Conservation (phyloP, 2,888 invertebrate genomes). For the Drosophila seclusa region DNA sequence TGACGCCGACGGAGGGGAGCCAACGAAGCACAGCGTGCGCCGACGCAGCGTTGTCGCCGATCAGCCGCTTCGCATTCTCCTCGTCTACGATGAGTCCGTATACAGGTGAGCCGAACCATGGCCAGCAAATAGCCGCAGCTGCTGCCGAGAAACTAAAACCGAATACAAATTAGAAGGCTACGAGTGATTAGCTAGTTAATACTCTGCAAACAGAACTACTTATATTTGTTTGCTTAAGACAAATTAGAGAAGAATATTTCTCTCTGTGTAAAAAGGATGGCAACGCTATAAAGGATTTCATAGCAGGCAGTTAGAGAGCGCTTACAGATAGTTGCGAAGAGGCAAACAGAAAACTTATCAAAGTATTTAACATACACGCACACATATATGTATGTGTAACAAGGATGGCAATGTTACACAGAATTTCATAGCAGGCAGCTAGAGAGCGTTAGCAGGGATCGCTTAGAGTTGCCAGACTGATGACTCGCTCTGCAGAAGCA, state of each 20-base stretch:
- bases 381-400: too few species aligned
- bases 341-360: background rate
- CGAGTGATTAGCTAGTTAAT: background rate
- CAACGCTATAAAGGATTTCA: background rate
- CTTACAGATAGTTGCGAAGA: background rate
- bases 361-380: background rate
- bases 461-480: background rate
- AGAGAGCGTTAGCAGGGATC: background rate
- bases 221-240: background rate
- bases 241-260: background rate
- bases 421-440: background rate
- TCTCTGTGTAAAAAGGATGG: background rate
- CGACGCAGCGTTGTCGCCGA: slow-evolving; percentile 89
- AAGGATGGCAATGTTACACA: background rate
- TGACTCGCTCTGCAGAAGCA: background rate
- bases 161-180: background rate
- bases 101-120: slow-evolving; percentile 89
- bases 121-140: slow-evolving; percentile 5
- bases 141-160: background rate
- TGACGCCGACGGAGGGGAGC: slow-evolving; percentile 89
- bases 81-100: slow-evolving; percentile 95
- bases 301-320: background rate
- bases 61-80: slow-evolving; percentile 93
- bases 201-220: background rate
- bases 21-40: slow-evolving; percentile 86